Evolutionary conservation across 2,797 vertebrate species (phyloP).

Genomic region (Pampus argenteus): DNA sequence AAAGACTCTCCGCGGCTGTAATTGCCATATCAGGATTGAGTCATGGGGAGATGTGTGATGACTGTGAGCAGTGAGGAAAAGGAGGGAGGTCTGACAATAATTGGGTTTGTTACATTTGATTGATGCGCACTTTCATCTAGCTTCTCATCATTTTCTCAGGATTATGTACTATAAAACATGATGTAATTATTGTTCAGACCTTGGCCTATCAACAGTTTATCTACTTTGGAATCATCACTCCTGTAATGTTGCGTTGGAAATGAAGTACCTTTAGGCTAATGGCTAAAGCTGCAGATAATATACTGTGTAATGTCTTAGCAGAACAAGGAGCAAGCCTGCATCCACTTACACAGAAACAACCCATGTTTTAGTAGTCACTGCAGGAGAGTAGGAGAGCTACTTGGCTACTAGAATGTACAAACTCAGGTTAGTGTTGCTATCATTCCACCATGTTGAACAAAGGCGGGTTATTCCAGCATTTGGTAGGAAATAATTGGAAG

Average conservation of each 20-base stretch:
- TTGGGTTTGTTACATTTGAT: constrained; percentile 81
- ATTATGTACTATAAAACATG: constrained; percentile 81
- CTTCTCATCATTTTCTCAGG: constrained; percentile 75
- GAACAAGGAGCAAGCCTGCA: constrained; percentile 35
- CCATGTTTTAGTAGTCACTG: constrained; percentile 17
- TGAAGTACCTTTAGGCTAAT: constrained; percentile 65
- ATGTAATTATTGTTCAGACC: constrained; percentile 80
- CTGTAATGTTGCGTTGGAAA: constrained; percentile 49
- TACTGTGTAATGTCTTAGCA: constrained; percentile 55
- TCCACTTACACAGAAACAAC: constrained; percentile 22
- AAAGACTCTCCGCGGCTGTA: constrained; percentile 73
- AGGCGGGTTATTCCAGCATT: no score
- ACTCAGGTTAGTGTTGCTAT: not conserved
- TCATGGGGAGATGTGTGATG: constrained; percentile 73
- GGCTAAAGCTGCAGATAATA: constrained; percentile 53
- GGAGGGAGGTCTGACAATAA: constrained; percentile 76
- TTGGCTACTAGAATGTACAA: not conserved
- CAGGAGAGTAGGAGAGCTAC: not conserved
- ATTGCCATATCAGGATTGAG: constrained; percentile 80
- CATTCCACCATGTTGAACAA: no score
- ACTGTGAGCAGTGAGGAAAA: constrained; percentile 65
- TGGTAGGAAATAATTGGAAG: no score
- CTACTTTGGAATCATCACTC: constrained; percentile 69
- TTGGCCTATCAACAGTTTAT: constrained; percentile 76
- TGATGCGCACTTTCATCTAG: constrained; percentile 77